Percentiles rank a stretch among this genome's conserved stretches.
These are phyloP conservation scores for Esox masquinongy DNA, from an alignment of 2,797 vertebrate genomes.

Conservation along the genomic window DNA sequence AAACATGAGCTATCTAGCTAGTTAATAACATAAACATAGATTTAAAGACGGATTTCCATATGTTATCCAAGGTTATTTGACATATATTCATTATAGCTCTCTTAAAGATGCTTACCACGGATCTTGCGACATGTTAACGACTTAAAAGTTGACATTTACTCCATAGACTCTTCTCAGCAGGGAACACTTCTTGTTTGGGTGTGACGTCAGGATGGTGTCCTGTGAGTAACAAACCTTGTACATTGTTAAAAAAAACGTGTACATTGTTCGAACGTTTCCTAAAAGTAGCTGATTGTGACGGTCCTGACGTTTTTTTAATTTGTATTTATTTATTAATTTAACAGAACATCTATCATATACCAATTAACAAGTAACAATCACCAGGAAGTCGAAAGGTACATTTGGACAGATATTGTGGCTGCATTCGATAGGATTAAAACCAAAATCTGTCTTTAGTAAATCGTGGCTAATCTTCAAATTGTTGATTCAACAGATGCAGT, in stretches of 20 bases:
- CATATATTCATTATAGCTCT: accelerated
- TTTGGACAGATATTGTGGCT: too few relatives aligned
- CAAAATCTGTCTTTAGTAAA: too few relatives aligned
- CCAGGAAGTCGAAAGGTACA: too few relatives aligned
- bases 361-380: too few relatives aligned
- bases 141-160: conserved; percentile 14
- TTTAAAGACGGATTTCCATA: neutral
- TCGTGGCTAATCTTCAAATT: too few relatives aligned
- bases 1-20: neutral
- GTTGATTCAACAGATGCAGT: too few relatives aligned
- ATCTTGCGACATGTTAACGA: conserved; percentile 69
- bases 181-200: conserved; percentile 57
- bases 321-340: too few relatives aligned
- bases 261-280: neutral
- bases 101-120: conserved; percentile 58
- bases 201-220: conserved; percentile 56
- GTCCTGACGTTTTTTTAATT: too few relatives aligned
- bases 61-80: neutral
- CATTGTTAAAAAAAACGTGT: neutral
- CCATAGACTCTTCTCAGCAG: conserved; percentile 6
- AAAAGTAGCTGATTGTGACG: too few relatives aligned
- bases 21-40: neutral
- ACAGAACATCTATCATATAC: too few relatives aligned
- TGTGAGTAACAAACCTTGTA: conserved; percentile 25
- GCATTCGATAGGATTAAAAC: too few relatives aligned